phyloP scores from a whole-genome alignment of 2,888 invertebrate species.

The Hypercompe scribonia region DNA sequence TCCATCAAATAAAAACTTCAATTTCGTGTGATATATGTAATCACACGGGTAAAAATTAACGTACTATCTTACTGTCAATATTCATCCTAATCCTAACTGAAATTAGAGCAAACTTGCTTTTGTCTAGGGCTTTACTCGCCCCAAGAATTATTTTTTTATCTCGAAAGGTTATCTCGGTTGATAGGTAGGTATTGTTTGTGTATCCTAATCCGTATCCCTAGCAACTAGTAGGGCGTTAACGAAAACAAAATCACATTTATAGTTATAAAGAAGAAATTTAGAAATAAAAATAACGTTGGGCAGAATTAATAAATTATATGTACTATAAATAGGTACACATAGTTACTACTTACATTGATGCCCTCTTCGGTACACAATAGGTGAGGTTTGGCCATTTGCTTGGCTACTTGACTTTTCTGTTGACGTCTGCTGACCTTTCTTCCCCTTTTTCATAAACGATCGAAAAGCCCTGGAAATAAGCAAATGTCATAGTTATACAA shows the following conservation, averaged over 20 bases:
- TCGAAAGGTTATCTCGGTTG: not conserved
- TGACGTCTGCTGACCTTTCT: slow-evolving; percentile 64
- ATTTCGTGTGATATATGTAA: no score
- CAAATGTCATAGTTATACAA: not conserved
- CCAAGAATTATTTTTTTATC: no score
- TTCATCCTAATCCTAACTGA: no score
- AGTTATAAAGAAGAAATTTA: not conserved
- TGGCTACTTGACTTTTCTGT: slow-evolving; percentile 59
- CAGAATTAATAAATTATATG: not conserved
- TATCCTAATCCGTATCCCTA: no score
- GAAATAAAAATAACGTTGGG: not conserved
- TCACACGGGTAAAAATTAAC: no score
- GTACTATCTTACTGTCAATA: no score
- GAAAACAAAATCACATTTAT: not conserved
- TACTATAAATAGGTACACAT: not conserved
- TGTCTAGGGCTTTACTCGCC: no score
- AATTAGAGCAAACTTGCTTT: no score
- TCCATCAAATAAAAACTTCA: no score
- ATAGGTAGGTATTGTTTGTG: not conserved
- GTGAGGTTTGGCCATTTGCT: slow-evolving; percentile 74
- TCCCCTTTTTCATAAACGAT: slow-evolving; percentile 84
- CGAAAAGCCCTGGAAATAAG: slow-evolving; percentile 78
- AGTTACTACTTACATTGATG: slow-evolving; percentile 72
- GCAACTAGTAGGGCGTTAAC: no score
- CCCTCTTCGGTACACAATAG: slow-evolving; percentile 77